Conservation (phyloP, 2,888 invertebrate genomes). For the Noctua fimbriata region DNA sequence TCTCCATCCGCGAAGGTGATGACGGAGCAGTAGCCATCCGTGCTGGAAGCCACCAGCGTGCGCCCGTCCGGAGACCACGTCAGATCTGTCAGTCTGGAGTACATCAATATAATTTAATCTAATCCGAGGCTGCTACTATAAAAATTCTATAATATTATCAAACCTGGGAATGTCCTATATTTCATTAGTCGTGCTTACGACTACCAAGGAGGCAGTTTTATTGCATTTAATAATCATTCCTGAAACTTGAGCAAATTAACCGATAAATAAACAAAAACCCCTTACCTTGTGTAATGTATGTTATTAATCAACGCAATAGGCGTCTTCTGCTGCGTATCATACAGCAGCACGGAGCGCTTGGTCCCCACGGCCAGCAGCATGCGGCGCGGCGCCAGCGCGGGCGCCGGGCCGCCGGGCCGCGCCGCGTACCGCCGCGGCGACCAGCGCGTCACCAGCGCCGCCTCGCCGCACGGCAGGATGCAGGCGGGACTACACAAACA, state of each 20-base stretch:
- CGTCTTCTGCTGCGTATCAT: constrained; percentile 86
- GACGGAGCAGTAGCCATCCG: constrained; percentile 87
- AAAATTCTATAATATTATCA: neutral
- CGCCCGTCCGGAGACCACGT: constrained; percentile 83
- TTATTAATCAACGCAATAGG: constrained; percentile 84
- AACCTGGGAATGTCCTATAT: neutral
- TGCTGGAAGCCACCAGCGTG: constrained; percentile 84
- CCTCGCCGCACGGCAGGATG: constrained; percentile 94
- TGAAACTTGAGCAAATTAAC: neutral
- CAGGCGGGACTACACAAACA: constrained; percentile 92
- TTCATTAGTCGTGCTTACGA: neutral
- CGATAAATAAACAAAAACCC: neutral
- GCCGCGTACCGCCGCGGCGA: constrained; percentile 93
- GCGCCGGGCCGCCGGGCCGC: constrained; percentile 89
- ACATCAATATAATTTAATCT: neutral
- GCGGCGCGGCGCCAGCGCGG: constrained; percentile 93
- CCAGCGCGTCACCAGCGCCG: constrained; percentile 95
- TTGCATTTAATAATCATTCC: neutral
- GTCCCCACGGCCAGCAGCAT: constrained; percentile 98
- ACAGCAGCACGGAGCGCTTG: constrained; percentile 93
- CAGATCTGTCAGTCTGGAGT: constrained; percentile 82
- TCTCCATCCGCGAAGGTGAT: constrained; percentile 80
- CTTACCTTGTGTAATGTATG: constrained; percentile 85
- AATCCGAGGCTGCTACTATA: neutral
- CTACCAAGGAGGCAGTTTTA: neutral